Percentiles rank a stretch among this genome's conserved stretches.
phyloP scores from a whole-genome alignment of 2,888 invertebrate species.

The Autographa pulchrina region DNA sequence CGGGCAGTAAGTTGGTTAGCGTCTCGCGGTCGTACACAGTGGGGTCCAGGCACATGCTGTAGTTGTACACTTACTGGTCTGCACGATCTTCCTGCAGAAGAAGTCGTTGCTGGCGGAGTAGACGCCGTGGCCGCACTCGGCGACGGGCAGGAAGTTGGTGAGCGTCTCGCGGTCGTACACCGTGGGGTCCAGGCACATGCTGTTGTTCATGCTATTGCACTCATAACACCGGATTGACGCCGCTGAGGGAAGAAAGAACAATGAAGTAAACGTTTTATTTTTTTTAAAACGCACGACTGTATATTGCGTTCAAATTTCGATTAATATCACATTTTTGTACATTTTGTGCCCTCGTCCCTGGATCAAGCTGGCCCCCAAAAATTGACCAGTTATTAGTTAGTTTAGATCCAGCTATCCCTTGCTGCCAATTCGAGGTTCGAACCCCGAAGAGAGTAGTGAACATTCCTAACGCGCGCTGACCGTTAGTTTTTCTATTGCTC shows the following conservation, averaged over 20 bases:
- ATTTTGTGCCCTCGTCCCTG: too few species aligned
- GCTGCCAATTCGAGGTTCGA: too few species aligned
- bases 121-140: conserved; percentile 78
- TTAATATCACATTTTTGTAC: too few species aligned
- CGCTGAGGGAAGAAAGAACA: conserved; percentile 69
- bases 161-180: conserved; percentile 80
- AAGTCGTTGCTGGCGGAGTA: conserved; percentile 75
- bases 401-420: too few species aligned
- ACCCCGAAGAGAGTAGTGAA: too few species aligned
- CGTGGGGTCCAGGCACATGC: conserved; percentile 90
- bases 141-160: conserved; percentile 78
- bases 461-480: too few species aligned
- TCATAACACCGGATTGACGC: conserved; percentile 91
- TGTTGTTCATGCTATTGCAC: conserved; percentile 92
- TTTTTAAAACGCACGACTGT: neutral
- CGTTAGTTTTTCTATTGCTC: too few species aligned
- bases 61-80: conserved; percentile 91
- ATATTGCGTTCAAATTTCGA: neutral
- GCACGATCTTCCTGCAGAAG: conserved; percentile 93
- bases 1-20: conserved; percentile 78
- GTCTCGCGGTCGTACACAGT: conserved; percentile 81
- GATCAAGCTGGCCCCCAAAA: too few species aligned
- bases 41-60: conserved; percentile 91
- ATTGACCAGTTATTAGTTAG: too few species aligned
- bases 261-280: too few species aligned